These are phyloP conservation scores for Bombyx huttoni DNA, from an alignment of 2,888 invertebrate species.

Conservation along the genomic window DNA sequence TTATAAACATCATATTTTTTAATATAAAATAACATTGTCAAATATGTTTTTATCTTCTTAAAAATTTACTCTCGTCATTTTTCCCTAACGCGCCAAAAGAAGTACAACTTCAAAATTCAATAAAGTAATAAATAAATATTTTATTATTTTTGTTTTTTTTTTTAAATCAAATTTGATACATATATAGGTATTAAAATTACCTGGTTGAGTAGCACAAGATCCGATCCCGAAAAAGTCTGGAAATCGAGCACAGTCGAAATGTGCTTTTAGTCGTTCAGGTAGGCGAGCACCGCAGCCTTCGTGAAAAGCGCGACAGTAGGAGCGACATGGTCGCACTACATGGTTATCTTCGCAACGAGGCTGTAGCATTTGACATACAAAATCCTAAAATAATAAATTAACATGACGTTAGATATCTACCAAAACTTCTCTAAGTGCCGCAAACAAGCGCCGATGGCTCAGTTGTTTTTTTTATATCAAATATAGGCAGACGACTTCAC, in stretches of 20 bases:
- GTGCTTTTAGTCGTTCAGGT: slow-evolving; percentile 77
- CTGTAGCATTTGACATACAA: slow-evolving; percentile 89
- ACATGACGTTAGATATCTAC: background rate
- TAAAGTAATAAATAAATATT: too few species aligned
- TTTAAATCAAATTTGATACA: too few species aligned
- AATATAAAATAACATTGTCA: background rate
- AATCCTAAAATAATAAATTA: slow-evolving; percentile 67
- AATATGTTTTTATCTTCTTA: too few species aligned
- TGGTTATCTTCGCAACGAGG: slow-evolving; percentile 79
- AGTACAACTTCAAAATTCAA: too few species aligned
- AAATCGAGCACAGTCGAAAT: slow-evolving; percentile 84
- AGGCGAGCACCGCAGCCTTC: slow-evolving; percentile 85
- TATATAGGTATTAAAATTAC: slow-evolving; percentile 33
- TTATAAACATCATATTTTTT: background rate
- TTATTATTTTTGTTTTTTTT: too few species aligned
- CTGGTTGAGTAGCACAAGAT: slow-evolving; percentile 84
- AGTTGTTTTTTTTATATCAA: too few species aligned
- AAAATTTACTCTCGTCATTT: too few species aligned
- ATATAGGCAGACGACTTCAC: too few species aligned
- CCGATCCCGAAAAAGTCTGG: slow-evolving; percentile 84
- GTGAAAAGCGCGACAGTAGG: slow-evolving; percentile 89
- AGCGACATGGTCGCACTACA: slow-evolving; percentile 81
- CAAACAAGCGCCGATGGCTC: too few species aligned
- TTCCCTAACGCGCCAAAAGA: too few species aligned
- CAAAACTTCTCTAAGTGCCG: background rate